Percentiles rank a stretch among this genome's conserved stretches.
phyloP scores from a whole-genome alignment of 2,888 invertebrate genomes.

The Crematogaster levior region DNA sequence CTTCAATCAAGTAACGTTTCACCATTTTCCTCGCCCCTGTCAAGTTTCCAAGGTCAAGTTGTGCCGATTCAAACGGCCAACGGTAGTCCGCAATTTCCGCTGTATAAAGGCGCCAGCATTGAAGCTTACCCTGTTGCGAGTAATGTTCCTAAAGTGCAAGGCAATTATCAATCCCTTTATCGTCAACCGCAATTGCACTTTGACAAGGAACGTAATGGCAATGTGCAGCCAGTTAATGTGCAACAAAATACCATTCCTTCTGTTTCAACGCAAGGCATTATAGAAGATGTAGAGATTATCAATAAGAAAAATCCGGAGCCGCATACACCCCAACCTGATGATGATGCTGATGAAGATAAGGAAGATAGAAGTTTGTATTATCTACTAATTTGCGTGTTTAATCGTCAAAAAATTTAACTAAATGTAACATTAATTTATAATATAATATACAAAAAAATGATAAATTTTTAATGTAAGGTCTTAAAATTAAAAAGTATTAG shows the following conservation, averaged over 20 bases:
- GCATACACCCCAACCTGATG: conserved; percentile 71
- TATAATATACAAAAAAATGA: not conserved
- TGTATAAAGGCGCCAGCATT: conserved; percentile 74
- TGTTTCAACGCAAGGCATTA: conserved; percentile 74
- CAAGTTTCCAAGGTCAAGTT: conserved; percentile 70
- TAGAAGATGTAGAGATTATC: conserved; percentile 81
- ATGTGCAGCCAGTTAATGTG: conserved; percentile 31
- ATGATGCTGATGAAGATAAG: conserved; percentile 69
- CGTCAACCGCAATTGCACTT: conserved; percentile 82
- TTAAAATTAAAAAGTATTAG: not conserved
- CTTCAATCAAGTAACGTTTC: conserved; percentile 51
- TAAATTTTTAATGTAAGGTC: not conserved
- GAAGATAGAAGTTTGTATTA: conserved; percentile 52
- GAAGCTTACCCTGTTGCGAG: conserved; percentile 57
- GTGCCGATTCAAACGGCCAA: conserved; percentile 73
- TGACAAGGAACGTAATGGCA: conserved; percentile 12
- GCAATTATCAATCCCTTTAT: conserved; percentile 77
- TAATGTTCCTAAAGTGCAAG: conserved; percentile 53
- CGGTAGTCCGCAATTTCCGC: conserved; percentile 72
- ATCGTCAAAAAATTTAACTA: not conserved
- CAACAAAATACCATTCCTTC: conserved; percentile 30
- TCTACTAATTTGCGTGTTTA: not conserved
- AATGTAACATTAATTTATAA: not conserved
- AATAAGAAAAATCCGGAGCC: conserved; percentile 77
- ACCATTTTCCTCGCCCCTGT: conserved; percentile 66